Base-by-base conservation (phyloP, 1,140 invertebrate genomes). In the Tetragonula clypearis region DNA sequence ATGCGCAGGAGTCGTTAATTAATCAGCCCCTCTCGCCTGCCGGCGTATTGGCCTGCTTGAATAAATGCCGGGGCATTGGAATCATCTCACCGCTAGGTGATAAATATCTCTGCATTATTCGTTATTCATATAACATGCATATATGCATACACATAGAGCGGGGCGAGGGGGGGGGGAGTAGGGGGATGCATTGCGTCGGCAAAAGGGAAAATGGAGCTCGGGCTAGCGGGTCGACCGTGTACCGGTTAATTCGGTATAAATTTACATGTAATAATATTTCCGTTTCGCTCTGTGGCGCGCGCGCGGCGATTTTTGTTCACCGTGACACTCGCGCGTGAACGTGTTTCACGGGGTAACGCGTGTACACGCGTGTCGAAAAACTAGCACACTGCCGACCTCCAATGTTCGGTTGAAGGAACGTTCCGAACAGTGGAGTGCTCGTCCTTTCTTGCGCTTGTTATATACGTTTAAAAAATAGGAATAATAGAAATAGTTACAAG, bases 1-100 rank as follows among this genome's bases (percentile, higher is more conserved):
- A 85, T 74, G 53, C 75, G 14, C 69, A 65, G 26, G 23, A 79
- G 62, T 88, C 83, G 87, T 88, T 88, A 88, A 88, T 88, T 88
- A 88, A 88, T 88, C 87, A 88, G 58, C 9, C 30, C 66, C 66
- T 79, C 76, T 62, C 41, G 75, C 56, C 14, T 49, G 26, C 35
- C 56, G 23, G 14, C 35, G 68, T 79, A 84, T 84, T 35, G 68
- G 74, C 12, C 19, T 53, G 60, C 15, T 55, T 21, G 65, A 88
- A 88, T 79, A 88, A 88, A 88, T 26, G 56, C 26, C 56, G 68
- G 19, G 65, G 78, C 76, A 84, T 84, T 79, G 35, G 82, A 72
- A 79, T 84, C 82, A 41, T 84, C 76, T 79, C 68, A 58, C 76
- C 41, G 41, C 41, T 30, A 55, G 76, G 41, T 72, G 66, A 84